Percentiles rank a stretch among this genome's conserved stretches.
Conservation (phyloP, 2,888 invertebrate species). For the Rhagonycha fulva region DNA sequence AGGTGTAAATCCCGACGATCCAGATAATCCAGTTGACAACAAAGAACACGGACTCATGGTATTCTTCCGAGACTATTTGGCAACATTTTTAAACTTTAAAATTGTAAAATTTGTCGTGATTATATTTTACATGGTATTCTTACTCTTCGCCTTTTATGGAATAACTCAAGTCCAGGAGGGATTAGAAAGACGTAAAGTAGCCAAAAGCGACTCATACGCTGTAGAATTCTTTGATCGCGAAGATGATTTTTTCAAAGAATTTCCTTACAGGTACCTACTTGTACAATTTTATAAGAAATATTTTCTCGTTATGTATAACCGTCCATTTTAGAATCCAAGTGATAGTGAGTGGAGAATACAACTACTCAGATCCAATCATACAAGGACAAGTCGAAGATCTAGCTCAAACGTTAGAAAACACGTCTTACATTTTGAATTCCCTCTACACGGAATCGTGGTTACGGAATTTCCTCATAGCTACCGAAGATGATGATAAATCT, state of each 20-base stretch:
- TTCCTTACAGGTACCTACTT: slow-evolving; percentile 71
- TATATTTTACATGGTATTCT: slow-evolving; percentile 73
- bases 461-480: slow-evolving; percentile 78
- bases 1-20: slow-evolving; percentile 82
- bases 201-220: slow-evolving; percentile 90
- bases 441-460: slow-evolving; percentile 90
- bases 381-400: slow-evolving; percentile 81
- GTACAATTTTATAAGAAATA: neutral
- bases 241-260: slow-evolving; percentile 89
- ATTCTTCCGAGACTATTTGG: slow-evolving; percentile 83
- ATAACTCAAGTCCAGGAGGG: slow-evolving; percentile 89
- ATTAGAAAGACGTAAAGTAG: slow-evolving; percentile 84
- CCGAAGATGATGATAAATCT: slow-evolving; percentile 76
- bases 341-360: slow-evolving; percentile 76
- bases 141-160: slow-evolving; percentile 87
- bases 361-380: slow-evolving; percentile 78
- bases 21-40: slow-evolving; percentile 84
- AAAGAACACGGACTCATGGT: slow-evolving; percentile 88
- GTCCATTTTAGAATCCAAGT: slow-evolving; percentile 63
- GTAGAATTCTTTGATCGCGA: slow-evolving; percentile 89
- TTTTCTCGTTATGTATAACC: neutral
- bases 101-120: slow-evolving; percentile 76
- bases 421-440: slow-evolving; percentile 76
- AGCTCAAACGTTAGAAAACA: slow-evolving; percentile 77
- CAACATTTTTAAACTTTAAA: slow-evolving; percentile 73